Conservation (phyloP, 2,888 invertebrate species). For the Drosophila kanekoi region DNA sequence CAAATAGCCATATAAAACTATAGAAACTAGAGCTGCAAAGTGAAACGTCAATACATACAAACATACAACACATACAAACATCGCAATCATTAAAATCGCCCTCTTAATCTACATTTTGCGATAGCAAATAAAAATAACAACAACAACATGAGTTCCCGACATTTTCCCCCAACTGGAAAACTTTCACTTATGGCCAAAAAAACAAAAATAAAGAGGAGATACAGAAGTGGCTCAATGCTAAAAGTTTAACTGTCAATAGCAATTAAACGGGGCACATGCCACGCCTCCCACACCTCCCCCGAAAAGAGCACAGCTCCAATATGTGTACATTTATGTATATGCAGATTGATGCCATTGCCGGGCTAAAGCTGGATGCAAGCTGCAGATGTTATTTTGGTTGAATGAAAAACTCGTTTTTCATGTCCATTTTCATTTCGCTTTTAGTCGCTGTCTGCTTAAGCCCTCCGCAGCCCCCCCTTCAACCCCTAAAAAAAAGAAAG, state of each 20-base stretch:
- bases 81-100: neutral
- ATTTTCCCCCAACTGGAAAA: constrained; percentile 9
- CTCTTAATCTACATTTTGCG: constrained; percentile 6
- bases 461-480: neutral
- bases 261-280: constrained; percentile 32
- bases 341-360: constrained; percentile 53
- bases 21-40: constrained; percentile 10
- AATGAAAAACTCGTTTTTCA: constrained; percentile 51
- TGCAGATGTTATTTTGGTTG: constrained; percentile 20
- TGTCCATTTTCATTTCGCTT: constrained; percentile 51
- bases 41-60: constrained; percentile 14
- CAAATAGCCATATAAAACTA: neutral
- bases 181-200: constrained; percentile 49
- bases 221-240: constrained; percentile 37
- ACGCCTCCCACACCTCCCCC: constrained; percentile 22
- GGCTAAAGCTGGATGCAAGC: constrained; percentile 18
- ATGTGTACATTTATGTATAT: constrained; percentile 10
- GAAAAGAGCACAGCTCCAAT: neutral
- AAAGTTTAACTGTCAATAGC: constrained; percentile 31
- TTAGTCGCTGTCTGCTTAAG: constrained; percentile 7
- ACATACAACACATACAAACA: no score
- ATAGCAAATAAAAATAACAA: neutral
- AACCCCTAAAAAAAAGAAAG: constrained; percentile 7
- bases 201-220: neutral
- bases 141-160: neutral